A percentile compares a stretch with the other conserved stretches of the same genome.
These are phyloP conservation scores for Eugnorisma glareosa DNA, from an alignment of 2,888 invertebrate genomes.

Conservation along the genomic window DNA sequence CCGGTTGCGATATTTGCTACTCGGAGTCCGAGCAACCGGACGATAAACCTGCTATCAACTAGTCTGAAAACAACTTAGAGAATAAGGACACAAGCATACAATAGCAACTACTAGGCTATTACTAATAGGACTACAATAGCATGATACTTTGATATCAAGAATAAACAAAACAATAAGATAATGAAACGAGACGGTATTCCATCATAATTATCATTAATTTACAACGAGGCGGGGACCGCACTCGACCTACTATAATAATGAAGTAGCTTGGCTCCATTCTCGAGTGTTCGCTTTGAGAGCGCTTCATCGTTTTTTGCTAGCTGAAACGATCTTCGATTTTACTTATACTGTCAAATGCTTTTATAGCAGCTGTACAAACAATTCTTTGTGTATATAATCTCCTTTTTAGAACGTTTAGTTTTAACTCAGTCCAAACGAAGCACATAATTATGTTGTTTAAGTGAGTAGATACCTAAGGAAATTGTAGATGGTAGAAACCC, in stretches of 20 bases:
- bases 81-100: slow-evolving; percentile 62
- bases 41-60: slow-evolving; percentile 85
- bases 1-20: slow-evolving; percentile 93
- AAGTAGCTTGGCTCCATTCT: slow-evolving; percentile 48
- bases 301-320: slow-evolving; percentile 4
- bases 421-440: slow-evolving; percentile 15
- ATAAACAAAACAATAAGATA: slow-evolving; percentile 81
- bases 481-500: slow-evolving; percentile 51
- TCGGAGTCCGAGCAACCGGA: slow-evolving; percentile 86
- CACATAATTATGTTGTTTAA: slow-evolving; percentile 3
- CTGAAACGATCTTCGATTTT: slow-evolving; percentile 40
- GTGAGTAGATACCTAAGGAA: slow-evolving; percentile 16
- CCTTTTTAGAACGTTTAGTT: slow-evolving; percentile 24
- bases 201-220: slow-evolving; percentile 82
- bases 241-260: slow-evolving; percentile 79
- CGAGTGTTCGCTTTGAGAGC: slow-evolving; percentile 24
- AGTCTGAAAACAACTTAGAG: slow-evolving; percentile 74
- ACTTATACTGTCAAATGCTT: slow-evolving; percentile 38
- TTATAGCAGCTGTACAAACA: slow-evolving; percentile 30
- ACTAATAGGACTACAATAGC: slow-evolving; percentile 64
- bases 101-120: no score
- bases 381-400: slow-evolving; percentile 10
- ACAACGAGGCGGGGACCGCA: slow-evolving; percentile 75
- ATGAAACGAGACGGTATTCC: slow-evolving; percentile 76
- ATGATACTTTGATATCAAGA: slow-evolving; percentile 77